phyloP scores from a whole-genome alignment of 2,113 vertebrate genomes.

The Salvelinus alpinus region DNA sequence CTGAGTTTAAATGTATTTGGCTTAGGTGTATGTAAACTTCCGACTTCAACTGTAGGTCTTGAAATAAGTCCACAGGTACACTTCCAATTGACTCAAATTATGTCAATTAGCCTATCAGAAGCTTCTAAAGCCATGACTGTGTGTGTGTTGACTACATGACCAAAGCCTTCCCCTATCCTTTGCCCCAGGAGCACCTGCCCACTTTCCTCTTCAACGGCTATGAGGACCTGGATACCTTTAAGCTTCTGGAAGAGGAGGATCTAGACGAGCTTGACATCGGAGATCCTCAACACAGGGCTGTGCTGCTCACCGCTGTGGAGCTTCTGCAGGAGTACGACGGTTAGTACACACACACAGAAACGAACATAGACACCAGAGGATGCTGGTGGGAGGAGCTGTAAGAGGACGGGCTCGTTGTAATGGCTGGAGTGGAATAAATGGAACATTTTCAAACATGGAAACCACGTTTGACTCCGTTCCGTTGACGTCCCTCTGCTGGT shows the following conservation, averaged over 20 bases:
- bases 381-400: no score
- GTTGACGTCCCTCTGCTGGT: slow-evolving; percentile 34
- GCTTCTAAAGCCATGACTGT: no score
- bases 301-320: slow-evolving; percentile 92
- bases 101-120: no score
- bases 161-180: neutral
- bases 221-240: slow-evolving; percentile 95
- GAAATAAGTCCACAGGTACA: no score
- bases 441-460: no score
- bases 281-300: slow-evolving; percentile 89
- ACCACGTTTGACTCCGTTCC: no score
- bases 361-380: slow-evolving; percentile 7
- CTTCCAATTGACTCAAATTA: no score
- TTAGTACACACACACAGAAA: slow-evolving; percentile 60
- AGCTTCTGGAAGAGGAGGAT: slow-evolving; percentile 94
- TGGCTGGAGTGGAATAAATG: no score
- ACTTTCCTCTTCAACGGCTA: slow-evolving; percentile 97
- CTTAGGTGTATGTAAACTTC: no score
- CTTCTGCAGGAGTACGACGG: slow-evolving; percentile 94
- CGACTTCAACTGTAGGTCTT: no score
- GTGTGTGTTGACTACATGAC: neutral
- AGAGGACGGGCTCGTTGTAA: no score
- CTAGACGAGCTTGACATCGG: slow-evolving; percentile 93
- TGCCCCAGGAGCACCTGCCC: slow-evolving; percentile 89
- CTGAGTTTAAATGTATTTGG: no score